Evolutionary conservation across 2,113 vertebrate species (phyloP).

Genomic region (Orthonyx spaldingii): DNA sequence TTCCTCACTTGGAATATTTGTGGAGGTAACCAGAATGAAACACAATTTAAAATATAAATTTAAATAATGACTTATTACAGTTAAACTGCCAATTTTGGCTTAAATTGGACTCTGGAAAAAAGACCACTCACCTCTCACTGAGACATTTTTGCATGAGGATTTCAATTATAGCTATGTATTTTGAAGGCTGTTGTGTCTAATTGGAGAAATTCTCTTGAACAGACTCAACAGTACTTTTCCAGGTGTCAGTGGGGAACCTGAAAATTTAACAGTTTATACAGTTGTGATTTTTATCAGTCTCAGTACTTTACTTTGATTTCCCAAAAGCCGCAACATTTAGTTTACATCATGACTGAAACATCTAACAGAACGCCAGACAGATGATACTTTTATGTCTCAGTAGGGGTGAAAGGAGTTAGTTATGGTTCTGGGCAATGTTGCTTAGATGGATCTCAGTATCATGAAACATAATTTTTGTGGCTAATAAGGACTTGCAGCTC

Average conservation of each 20-base stretch:
- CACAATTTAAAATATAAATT: background rate
- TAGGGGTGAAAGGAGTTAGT: background rate
- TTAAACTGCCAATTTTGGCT: background rate
- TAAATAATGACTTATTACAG: background rate
- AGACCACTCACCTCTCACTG: background rate
- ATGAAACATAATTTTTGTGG: background rate
- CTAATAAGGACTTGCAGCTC: background rate
- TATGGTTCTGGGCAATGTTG: background rate
- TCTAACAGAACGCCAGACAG: background rate
- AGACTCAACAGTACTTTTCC: background rate
- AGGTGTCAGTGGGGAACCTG: background rate
- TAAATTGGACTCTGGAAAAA: background rate
- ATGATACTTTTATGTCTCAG: background rate
- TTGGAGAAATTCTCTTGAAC: background rate
- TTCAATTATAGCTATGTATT: background rate
- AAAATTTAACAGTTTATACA: background rate
- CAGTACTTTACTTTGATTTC: background rate
- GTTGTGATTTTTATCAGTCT: background rate
- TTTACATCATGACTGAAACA: background rate
- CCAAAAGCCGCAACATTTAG: background rate
- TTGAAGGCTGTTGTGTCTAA: background rate
- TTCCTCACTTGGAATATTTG: background rate
- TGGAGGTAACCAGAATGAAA: background rate
- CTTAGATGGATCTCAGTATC: background rate
- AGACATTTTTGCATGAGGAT: background rate